Base-by-base conservation (phyloP, 2,113 vertebrate species). In the Lophius piscatorius region DNA sequence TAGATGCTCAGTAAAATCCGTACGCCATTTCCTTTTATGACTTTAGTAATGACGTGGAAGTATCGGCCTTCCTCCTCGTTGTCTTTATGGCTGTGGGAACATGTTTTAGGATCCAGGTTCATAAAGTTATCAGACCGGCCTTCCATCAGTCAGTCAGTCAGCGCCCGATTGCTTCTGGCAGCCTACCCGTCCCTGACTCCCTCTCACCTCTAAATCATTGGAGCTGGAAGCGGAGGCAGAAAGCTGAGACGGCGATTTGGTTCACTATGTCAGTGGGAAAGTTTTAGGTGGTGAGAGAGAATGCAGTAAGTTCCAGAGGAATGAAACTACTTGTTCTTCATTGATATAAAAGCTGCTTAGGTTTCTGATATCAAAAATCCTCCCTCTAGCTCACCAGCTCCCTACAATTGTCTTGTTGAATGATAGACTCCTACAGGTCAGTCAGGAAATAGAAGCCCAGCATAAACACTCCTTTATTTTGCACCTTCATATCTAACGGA, bases 261-360 rank as follows among this genome's bases (percentile, higher is more conserved):
- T 78, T 77, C 52, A 80, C 39, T 78, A 16, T 83, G 77, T 76
- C 64, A 81, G 49, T 81, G 64, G 64, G 74, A 41, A 64, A 63
- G 48, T 34, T 63, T 78, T n/a, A n/a, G n/a, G n/a, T n/a, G n/a
- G n/a, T 67, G 11, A 24, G 1, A 42, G 42, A 57, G 20, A 70
- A 59, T 56, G 70, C 16, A 70, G 2, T 46, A 64, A 46, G 20
- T 33, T 60, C 21, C 21, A 28, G 29, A 33, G 50, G 35, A 81
- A 76, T 59, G 34, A 68, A 68, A 65, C 35, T 16, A 40, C 47
- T 50, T 61, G 56, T 79, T 68, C 46, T 48, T 22, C 10, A 26
- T 52, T 21, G 57, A 47, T n/a, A 39, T 45, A 4, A 71, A 80
- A 74, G 62, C 72, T 17, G 34, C 51, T 67, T 58, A 70, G 50